Evolutionary conservation across 2,113 vertebrate species (phyloP), one percentile per base, ranked within the genome.

Genomic region (Pleuronectes platessa): DNA sequence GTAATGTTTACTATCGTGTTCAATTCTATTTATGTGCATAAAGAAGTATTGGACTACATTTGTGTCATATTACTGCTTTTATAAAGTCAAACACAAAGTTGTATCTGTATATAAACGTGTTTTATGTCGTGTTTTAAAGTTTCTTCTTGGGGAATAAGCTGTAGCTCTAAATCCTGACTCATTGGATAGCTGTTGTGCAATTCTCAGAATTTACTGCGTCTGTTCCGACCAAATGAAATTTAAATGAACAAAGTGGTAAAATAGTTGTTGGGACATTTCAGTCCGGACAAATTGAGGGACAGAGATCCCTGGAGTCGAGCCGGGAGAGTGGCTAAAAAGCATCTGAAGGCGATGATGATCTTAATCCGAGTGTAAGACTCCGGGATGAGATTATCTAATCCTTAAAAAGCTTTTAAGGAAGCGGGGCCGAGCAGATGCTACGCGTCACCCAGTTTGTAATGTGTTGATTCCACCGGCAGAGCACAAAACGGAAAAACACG

Each of bases 381-480:
- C 45, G 17, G 23, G 2, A 62, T 49, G 35, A 37, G 26, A 69
- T 80, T 42, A 69, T 70, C 24, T 20, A 31, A 65, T 17, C 18
- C 24, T 66, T 75, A 65, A 70, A 70, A 51, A 24, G 54, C 71
- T 60, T 70, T 35, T 53, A 35, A 35, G 35, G 62, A 54, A 7
- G 26, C 21, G 17, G 15, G 53, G 18, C 55, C 12, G 4, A 42
- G 40, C 40, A 42, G 40, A 13, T 51, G 47, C 47, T 0, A 14
- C 4, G 13, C 15, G 13, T 47, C 45, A 47, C 45, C 45, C 13
- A 14, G 45, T 56, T 12, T 24, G 60, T 55, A 24, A n/a, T 15
- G 20, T 61, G 67, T 71, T 18, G 40, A 61, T 60, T 65, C 42
- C 12, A 11, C 12, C 42, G 18, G 40, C 6, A n/a, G 4, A 53